Base-by-base conservation (phyloP, 2,888 invertebrate species). In the Clepsis dumicolana region DNA sequence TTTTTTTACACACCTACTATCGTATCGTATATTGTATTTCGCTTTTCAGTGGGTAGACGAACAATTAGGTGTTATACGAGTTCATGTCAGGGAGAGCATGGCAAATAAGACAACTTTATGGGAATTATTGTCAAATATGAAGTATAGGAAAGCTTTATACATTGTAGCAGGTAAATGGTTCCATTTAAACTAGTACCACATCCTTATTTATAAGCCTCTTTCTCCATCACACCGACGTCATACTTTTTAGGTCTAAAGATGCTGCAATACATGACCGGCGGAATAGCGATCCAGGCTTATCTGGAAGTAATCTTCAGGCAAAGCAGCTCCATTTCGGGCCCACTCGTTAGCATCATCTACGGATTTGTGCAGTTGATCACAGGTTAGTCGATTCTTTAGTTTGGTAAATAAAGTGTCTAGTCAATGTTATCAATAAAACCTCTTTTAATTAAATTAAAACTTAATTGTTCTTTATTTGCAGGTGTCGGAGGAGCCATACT, bases 231-330 rank as follows among this genome's bases (percentile, higher is more conserved):
- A n/a, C n/a, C n/a, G n/a, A n/a, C n/a, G n/a, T n/a, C n/a, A n/a
- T n/a, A n/a, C n/a, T n/a, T 81, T 84, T 2, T 80, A 94, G 95
- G 94, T 21, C 81, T 95, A 0, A 95, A 95, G 78, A 74, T 94
- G 25, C 79, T 95, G 57, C 94, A 95, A 44, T 95, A 95, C 74
- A 94, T 95, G 90, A 95, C 94, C 24, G 95, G 95, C 5, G 90
- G 94, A 29, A 82, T 94, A 4, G 95, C 95, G 0, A 94, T 95
- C 25, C 95, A 95, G 71, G 94, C 95, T 0, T 95, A 95, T 75
- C 90, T 95, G 70, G 95, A 95, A 78, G 92, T 94, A 32, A 95
- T 95, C 71, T 94, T 95, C 61, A 87, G 91, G 52, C 92, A 94
- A 50, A 94, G 94, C 67, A 91, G 91, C 54, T 91, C 91, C 0